Percentiles rank a stretch among this genome's conserved stretches.
Conservation (phyloP, 2,888 invertebrate species). For the Meloe dianella region DNA sequence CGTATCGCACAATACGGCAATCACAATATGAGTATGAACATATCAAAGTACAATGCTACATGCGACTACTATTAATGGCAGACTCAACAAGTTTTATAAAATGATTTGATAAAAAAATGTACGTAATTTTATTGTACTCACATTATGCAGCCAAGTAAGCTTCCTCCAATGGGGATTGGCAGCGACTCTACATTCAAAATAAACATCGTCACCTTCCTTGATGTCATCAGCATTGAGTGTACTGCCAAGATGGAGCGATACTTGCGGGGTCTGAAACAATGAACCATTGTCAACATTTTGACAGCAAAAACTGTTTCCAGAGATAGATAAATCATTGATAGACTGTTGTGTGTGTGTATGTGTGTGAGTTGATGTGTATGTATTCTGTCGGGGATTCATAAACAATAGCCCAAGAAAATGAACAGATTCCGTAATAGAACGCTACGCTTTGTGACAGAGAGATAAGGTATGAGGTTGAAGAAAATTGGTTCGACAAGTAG, state of each 20-base stretch:
- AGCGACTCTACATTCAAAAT: slow-evolving; percentile 90
- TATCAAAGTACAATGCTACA: not conserved
- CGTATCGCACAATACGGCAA: not conserved
- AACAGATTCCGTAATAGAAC: slow-evolving; percentile 34
- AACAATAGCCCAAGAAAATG: slow-evolving; percentile 40
- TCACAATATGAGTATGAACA: not conserved
- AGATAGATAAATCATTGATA: slow-evolving; percentile 54
- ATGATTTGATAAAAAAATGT: not conserved
- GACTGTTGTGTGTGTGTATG: slow-evolving; percentile 37
- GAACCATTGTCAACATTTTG: slow-evolving; percentile 35
- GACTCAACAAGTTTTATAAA: not conserved
- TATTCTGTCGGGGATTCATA: slow-evolving; percentile 33
- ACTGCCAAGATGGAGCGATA: slow-evolving; percentile 80
- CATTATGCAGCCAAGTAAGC: slow-evolving; percentile 86
- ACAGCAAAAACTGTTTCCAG: slow-evolving; percentile 44
- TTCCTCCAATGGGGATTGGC: slow-evolving; percentile 86
- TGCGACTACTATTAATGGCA: not conserved
- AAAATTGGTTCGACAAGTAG: not conserved
- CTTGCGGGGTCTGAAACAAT: slow-evolving; percentile 80
- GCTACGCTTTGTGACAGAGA: slow-evolving; percentile 14
- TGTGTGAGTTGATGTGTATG: not conserved
- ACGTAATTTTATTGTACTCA: slow-evolving; percentile 63
- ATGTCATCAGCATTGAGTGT: slow-evolving; percentile 86
- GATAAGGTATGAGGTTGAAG: not conserved
- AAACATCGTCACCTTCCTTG: slow-evolving; percentile 91